Evolutionary conservation across 2,888 invertebrate genomes (phyloP).

Genomic region (Drosophila sordidapex): DNA sequence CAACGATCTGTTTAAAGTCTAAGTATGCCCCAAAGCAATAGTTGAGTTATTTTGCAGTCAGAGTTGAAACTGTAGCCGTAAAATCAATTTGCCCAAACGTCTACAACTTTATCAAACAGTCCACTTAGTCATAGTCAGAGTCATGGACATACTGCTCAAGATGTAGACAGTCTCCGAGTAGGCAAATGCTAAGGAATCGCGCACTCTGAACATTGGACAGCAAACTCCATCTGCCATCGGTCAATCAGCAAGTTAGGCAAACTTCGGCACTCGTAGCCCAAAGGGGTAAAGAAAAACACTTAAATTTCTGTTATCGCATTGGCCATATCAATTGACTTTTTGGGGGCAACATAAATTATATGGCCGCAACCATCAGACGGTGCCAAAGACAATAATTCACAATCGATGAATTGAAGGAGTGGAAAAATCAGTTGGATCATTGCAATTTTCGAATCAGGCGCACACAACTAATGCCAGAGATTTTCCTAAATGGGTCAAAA

Average conservation of each 20-base stretch:
- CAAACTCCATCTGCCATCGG: constrained; percentile 55
- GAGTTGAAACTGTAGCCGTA: constrained; percentile 70
- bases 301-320: constrained; percentile 67
- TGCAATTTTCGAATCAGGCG: constrained; percentile 82
- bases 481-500: constrained; percentile 78
- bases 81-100: constrained; percentile 82
- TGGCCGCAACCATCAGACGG: constrained; percentile 39
- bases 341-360: constrained; percentile 74
- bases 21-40: constrained; percentile 73
- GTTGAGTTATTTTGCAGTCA: constrained; percentile 71
- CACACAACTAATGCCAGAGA: constrained; percentile 82
- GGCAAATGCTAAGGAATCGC: constrained; percentile 55
- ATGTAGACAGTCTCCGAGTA: constrained; percentile 23
- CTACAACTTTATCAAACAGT: constrained; percentile 81
- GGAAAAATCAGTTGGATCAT: constrained; percentile 41
- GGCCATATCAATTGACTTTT: constrained; percentile 78
- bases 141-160: constrained; percentile 19
- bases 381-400: constrained; percentile 74
- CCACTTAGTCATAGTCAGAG: constrained; percentile 51
- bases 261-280: constrained; percentile 41
- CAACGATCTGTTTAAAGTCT: constrained; percentile 78
- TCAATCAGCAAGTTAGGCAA: constrained; percentile 46
- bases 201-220: constrained; percentile 43
- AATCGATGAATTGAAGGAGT: constrained; percentile 46
- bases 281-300: constrained; percentile 66